Evolutionary conservation across 1,140 invertebrate genomes (phyloP).

Genomic region (Pteromalus puparum): DNA sequence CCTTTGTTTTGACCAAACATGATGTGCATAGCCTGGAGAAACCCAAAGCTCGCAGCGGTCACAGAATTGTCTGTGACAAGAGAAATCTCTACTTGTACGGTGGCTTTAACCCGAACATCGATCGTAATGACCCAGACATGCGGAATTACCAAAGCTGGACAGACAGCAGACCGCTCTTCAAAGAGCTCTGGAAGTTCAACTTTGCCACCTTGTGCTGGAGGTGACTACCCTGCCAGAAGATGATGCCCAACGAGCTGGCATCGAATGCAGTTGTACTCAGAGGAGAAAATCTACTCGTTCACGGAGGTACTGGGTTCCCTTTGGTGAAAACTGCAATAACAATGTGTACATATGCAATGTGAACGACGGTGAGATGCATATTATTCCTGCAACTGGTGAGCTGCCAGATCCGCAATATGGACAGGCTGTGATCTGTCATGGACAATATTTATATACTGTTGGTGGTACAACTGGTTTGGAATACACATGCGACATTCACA

Average conservation of each 20-base stretch:
- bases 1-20: slow-evolving; percentile 64
- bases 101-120: slow-evolving; percentile 86
- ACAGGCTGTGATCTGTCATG: slow-evolving; percentile 83
- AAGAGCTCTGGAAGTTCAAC: slow-evolving; percentile 91
- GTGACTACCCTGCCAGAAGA: slow-evolving; percentile 78
- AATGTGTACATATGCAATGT: slow-evolving; percentile 83
- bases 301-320: slow-evolving; percentile 93
- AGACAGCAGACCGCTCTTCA: slow-evolving; percentile 82
- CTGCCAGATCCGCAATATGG: slow-evolving; percentile 87
- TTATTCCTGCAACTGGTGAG: slow-evolving; percentile 77
- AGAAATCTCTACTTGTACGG: slow-evolving; percentile 88
- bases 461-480: slow-evolving; percentile 89
- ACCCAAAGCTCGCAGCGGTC: slow-evolving; percentile 87
- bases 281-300: slow-evolving; percentile 85
- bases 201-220: slow-evolving; percentile 84
- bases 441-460: slow-evolving; percentile 84
- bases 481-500: slow-evolving; percentile 90
- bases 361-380: slow-evolving; percentile 66
- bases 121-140: slow-evolving; percentile 72
- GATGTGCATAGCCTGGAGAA: slow-evolving; percentile 58
- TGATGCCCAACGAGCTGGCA: slow-evolving; percentile 87
- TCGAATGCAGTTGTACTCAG: slow-evolving; percentile 87
- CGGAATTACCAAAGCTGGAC: slow-evolving; percentile 76
- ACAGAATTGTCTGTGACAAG: slow-evolving; percentile 88
- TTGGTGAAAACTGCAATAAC: slow-evolving; percentile 89